These are phyloP conservation scores for Acanthurus leucopareius DNA, from an alignment of 2,797 vertebrate genomes.

Conservation along the genomic window DNA sequence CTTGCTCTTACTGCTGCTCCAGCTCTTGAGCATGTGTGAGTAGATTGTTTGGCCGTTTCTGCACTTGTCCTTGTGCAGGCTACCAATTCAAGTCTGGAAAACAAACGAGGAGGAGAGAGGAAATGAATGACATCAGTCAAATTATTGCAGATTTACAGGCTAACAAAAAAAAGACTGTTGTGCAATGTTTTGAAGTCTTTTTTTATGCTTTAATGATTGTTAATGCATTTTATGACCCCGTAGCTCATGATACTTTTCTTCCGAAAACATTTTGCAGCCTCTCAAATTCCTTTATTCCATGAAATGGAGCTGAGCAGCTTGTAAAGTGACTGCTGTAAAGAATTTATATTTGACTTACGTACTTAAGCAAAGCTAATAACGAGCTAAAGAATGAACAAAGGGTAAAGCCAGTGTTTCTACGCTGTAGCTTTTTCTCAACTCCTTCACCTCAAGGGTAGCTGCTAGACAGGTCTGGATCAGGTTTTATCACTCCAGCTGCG, in stretches of 20 bases:
- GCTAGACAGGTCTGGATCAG: conserved; percentile 20
- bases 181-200: conserved; percentile 12
- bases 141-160: conserved; percentile 36
- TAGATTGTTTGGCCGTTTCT: conserved; percentile 29
- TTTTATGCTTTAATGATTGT: conserved; percentile 34
- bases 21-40: conserved; percentile 35
- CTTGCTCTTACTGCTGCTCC: conserved; percentile 44
- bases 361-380: conserved; percentile 18
- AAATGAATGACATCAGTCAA: conserved; percentile 15
- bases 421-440: neutral
- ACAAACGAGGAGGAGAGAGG: neutral
- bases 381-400: neutral
- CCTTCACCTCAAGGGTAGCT: conserved; percentile 13
- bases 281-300: conserved; percentile 42
- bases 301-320: conserved; percentile 36
- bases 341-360: conserved; percentile 39
- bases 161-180: neutral
- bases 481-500: conserved; percentile 46
- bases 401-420: conserved; percentile 11
- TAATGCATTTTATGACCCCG: conserved; percentile 35
- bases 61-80: conserved; percentile 26
- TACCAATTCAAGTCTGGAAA: conserved; percentile 21
- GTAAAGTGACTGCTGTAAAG: conserved; percentile 59
- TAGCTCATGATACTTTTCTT: conserved; percentile 20
- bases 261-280: conserved; percentile 31